Conservation (phyloP, 2,797 vertebrate species). For the Centropyge bicolor region DNA sequence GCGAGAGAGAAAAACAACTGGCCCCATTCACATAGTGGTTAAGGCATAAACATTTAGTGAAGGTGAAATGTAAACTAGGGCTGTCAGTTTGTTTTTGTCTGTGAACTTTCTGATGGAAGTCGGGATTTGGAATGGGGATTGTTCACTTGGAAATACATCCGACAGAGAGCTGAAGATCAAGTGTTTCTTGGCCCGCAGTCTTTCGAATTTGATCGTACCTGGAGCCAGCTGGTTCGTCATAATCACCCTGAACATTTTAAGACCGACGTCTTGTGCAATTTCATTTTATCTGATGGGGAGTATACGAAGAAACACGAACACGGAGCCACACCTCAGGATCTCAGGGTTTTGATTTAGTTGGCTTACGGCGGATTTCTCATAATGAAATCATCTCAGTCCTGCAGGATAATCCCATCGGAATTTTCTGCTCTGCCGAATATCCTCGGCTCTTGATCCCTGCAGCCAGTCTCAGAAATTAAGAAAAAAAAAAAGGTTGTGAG, state of each 20-base stretch:
- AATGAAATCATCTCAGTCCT: constrained; percentile 67
- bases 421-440: constrained; percentile 54
- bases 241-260: constrained; percentile 48
- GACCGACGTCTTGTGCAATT: constrained; percentile 50
- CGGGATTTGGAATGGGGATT: constrained; percentile 19
- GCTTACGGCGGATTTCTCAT: constrained; percentile 63
- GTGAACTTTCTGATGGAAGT: constrained; percentile 11
- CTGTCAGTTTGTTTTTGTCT: constrained; percentile 36
- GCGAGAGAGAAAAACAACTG: constrained; percentile 21
- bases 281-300: constrained; percentile 52
- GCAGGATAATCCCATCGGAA: constrained; percentile 65
- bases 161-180: constrained; percentile 2
- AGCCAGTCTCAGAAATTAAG: constrained; percentile 28
- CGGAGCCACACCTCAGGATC: constrained; percentile 42
- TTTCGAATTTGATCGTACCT: constrained; percentile 30
- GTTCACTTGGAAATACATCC: constrained; percentile 6
- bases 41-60: constrained; percentile 49
- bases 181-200: constrained; percentile 6
- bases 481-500: neutral
- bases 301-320: constrained; percentile 32
- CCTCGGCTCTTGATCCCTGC: constrained; percentile 40
- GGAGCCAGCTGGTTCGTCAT: constrained; percentile 22
- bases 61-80: constrained; percentile 42
- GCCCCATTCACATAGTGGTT: constrained; percentile 31
- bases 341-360: constrained; percentile 53